phyloP scores from a whole-genome alignment of 2,113 vertebrate genomes.

The Odocoileus virginianus region DNA sequence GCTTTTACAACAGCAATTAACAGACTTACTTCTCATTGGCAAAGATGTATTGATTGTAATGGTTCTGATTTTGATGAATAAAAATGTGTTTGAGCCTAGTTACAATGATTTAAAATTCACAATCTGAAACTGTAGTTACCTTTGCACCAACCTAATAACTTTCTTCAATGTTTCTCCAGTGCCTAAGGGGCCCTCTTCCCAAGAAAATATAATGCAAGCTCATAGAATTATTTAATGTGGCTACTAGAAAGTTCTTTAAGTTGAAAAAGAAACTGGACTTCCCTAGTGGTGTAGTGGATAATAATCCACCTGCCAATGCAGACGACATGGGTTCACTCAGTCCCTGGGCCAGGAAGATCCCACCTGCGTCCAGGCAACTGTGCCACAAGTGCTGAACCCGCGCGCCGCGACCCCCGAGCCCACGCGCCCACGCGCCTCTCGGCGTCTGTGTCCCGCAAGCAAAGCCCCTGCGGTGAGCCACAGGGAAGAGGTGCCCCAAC shows the following conservation, averaged over 20 bases:
- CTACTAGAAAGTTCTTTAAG: background rate
- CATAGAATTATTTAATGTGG: background rate
- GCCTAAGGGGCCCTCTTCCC: background rate
- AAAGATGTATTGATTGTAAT: background rate
- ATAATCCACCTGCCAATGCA: background rate
- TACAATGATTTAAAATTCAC: background rate
- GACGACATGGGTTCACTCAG: background rate
- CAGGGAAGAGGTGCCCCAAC: background rate
- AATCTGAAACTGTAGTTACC: background rate
- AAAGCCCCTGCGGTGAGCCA: background rate
- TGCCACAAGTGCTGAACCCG: background rate
- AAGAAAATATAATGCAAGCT: background rate
- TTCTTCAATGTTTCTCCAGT: background rate
- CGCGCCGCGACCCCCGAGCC: fast-evolving
- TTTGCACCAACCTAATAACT: background rate
- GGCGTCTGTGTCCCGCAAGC: background rate
- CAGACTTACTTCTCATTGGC: background rate
- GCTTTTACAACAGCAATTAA: background rate
- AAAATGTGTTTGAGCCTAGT: background rate
- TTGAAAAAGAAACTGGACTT: background rate
- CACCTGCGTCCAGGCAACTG: background rate
- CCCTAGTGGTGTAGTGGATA: background rate
- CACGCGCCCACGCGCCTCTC: background rate
- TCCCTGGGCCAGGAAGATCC: background rate
- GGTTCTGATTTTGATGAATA: background rate